Conservation (phyloP, 2,797 vertebrate species). For the Anguilla pacifica region DNA sequence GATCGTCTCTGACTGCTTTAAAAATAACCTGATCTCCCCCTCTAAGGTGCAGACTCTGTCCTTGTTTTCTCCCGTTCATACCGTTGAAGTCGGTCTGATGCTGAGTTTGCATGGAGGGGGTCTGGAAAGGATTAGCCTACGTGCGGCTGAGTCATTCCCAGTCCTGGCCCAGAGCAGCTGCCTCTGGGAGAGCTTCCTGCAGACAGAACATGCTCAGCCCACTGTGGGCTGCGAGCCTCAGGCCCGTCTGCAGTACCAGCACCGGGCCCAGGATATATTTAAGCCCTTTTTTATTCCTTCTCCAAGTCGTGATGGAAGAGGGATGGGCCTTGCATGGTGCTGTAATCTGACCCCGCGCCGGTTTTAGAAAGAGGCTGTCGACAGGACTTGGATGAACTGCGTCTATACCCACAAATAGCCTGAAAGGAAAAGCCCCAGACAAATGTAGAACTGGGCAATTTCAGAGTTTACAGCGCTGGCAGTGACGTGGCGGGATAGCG, state of each 20-base stretch:
- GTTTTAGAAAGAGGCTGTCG: constrained; percentile 16
- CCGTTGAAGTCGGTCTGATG: constrained; percentile 25
- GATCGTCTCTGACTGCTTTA: constrained; percentile 22
- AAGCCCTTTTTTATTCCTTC: not conserved
- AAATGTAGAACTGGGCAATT: not conserved
- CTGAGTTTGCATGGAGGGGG: constrained; percentile 18
- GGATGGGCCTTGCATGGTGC: constrained; percentile 10
- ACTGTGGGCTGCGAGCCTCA: not conserved
- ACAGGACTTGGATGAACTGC: not conserved
- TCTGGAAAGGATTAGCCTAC: constrained; percentile 32
- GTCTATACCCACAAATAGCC: not conserved
- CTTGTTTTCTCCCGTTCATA: not conserved
- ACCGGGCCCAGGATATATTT: not conserved
- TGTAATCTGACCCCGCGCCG: not conserved
- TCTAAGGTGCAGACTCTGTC: not conserved
- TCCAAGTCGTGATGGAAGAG: not conserved
- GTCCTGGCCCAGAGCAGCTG: constrained; percentile 13
- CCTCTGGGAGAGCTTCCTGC: constrained; percentile 9
- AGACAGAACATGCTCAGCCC: not conserved
- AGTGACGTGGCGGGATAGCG: not conserved
- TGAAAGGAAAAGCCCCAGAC: not conserved
- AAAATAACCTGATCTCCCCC: constrained; percentile 16
- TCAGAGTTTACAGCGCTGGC: not conserved
- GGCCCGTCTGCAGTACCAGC: not conserved
- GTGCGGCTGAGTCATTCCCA: constrained; percentile 30